These are phyloP conservation scores for Grammomys surdaster DNA, from an alignment of 2,113 vertebrate genomes.

Conservation along the genomic window DNA sequence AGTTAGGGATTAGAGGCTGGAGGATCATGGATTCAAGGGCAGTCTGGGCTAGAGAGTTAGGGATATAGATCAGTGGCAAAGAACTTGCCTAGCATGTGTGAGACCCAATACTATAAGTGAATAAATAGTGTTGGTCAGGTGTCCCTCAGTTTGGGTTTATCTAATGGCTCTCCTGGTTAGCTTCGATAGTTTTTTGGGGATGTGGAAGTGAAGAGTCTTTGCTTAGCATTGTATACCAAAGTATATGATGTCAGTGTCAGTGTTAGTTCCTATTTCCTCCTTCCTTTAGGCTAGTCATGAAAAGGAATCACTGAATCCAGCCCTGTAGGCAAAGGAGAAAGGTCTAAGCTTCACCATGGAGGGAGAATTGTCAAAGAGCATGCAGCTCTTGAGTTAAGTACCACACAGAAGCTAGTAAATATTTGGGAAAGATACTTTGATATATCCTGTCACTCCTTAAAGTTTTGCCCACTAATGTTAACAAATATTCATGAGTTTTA, in stretches of 20 bases:
- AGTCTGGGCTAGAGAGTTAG: background rate
- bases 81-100: background rate
- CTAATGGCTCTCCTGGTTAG: background rate
- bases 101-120: background rate
- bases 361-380: background rate
- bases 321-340: background rate
- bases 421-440: background rate
- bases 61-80: background rate
- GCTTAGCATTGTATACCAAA: background rate
- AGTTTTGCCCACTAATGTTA: background rate
- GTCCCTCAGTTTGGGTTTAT: background rate
- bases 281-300: background rate
- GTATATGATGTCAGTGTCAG: background rate
- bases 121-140: background rate
- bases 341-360: background rate
- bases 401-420: background rate
- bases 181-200: background rate
- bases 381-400: background rate
- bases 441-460: background rate
- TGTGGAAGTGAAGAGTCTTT: background rate
- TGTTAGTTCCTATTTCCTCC: background rate
- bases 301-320: background rate
- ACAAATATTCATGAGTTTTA: background rate
- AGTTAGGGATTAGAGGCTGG: background rate
- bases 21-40: background rate